Evolutionary conservation across 2,888 invertebrate genomes (phyloP), one percentile per base, ranked within the genome.

Genomic region (Nesidiocoris tenuis): DNA sequence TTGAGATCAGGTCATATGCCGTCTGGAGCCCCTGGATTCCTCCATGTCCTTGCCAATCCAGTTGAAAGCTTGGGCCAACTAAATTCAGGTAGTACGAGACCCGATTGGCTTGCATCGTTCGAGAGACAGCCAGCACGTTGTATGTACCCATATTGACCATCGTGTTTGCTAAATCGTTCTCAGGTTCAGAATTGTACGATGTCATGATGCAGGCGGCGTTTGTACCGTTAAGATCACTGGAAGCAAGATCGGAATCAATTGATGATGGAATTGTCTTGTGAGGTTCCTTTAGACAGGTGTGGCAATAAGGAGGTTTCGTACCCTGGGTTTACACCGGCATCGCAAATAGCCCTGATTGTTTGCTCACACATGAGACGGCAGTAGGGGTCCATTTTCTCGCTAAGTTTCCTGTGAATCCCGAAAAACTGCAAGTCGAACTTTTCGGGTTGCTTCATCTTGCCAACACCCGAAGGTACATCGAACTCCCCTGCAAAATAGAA

Each of bases 1-100:
- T 76, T 56, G 83, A 81, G 55, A 87, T 84, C 16, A 85, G 82
- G 0, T 80, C 65, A 22, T 82, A 80, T 1, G 86, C 87, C 74
- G 87, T 84, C 79, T 88, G 86, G 17, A 90, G 80, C 21, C 87
- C 87, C 77, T 90, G 84, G 68, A 90, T 83, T 71, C 89, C 89
- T 55, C 89, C 88, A 0, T 89, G 87, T 85, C 90, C 90, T 21
- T 89, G 89, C 55, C 88, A 87, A 82, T 90, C 90, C 74, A 90
- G 86, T 0, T 88, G 85, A 81, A 86, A 89, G 81, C 86, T 86
- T 22, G 84, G 84, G 82, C 87, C 59, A 17, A 19, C 19, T n/a
- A 59, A 16, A 59, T 89, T 88, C 82, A 89, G 87, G 79, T 86
- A 86, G 82, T 85, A 89, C 3, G 88, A 88, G 54, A 89, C 82